Evolutionary conservation across 2,888 invertebrate genomes (phyloP).

Genomic region (Philhelius pedissequus): DNA sequence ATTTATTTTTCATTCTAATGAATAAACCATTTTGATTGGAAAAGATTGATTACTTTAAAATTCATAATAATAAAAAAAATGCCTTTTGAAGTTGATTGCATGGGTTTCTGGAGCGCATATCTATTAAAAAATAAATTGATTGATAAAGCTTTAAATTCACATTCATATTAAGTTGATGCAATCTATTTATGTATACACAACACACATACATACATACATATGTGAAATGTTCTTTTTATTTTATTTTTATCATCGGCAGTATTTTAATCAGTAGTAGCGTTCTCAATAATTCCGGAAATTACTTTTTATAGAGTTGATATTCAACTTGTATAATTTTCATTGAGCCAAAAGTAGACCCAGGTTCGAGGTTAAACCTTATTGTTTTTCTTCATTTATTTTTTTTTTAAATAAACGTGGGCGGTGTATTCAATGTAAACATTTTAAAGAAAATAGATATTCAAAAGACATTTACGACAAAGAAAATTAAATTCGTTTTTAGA

Average conservation of each 20-base stretch:
- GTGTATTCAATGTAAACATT: neutral
- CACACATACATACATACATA: too few species aligned
- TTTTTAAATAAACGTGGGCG: neutral
- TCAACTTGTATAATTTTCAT: neutral
- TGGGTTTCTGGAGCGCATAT: neutral
- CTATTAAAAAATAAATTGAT: conserved; percentile 3
- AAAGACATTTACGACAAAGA: neutral
- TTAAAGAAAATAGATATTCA: neutral
- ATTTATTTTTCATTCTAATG: neutral
- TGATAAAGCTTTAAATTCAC: neutral
- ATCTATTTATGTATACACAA: too few species aligned
- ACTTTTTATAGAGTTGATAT: neutral
- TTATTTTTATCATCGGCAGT: neutral
- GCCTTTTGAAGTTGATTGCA: neutral
- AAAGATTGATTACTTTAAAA: conserved; percentile 46
- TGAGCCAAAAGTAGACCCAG: conserved; percentile 8
- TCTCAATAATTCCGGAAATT: conserved; percentile 8
- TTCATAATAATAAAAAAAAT: too few species aligned
- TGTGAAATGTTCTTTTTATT: neutral
- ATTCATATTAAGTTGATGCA: conserved; percentile 6
- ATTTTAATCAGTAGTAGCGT: neutral
- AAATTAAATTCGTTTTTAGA: neutral
- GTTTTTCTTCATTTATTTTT: neutral
- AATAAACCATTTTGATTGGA: conserved; percentile 41
- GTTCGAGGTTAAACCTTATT: conserved; percentile 7